Conservation (phyloP, 2,888 invertebrate species). For the Teleiodes luculella region DNA sequence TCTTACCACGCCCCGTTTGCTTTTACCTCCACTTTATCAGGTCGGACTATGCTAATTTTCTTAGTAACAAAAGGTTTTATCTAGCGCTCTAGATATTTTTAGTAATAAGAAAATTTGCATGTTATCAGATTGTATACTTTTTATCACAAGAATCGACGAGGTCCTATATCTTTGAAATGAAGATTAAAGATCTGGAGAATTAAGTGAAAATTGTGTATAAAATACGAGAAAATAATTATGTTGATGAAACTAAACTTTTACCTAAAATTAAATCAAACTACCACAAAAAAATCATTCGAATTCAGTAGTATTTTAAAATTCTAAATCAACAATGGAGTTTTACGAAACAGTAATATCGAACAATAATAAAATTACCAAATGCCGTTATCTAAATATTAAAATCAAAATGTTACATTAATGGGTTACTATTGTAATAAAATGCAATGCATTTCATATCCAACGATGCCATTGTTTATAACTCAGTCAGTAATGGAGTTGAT, state of each 20-base stretch:
- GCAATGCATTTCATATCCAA: constrained; percentile 19
- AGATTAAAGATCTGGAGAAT: too few relatives aligned
- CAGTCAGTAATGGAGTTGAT: constrained; percentile 38
- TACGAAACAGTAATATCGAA: background rate
- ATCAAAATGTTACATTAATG: constrained; percentile 32
- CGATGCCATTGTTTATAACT: constrained; percentile 48
- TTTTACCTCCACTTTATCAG: constrained; percentile 57
- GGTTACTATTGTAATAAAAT: constrained; percentile 27
- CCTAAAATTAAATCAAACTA: too few relatives aligned
- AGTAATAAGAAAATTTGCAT: background rate
- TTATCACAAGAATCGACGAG: background rate
- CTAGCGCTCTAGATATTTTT: background rate
- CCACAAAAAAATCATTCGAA: too few relatives aligned
- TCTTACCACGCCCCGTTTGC: constrained; percentile 59
- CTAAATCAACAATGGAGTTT: background rate
- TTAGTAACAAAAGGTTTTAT: constrained; percentile 4
- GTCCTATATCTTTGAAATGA: background rate
- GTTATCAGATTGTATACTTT: background rate
- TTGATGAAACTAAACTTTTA: too few relatives aligned
- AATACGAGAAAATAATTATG: too few relatives aligned
- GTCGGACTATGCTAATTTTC: constrained; percentile 28
- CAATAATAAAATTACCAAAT: background rate
- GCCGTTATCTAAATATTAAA: constrained; percentile 24
- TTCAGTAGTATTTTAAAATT: too few relatives aligned
- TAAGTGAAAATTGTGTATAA: too few relatives aligned